Base-by-base conservation (phyloP, 1,140 invertebrate species). In the Portunus trituberculatus region DNA sequence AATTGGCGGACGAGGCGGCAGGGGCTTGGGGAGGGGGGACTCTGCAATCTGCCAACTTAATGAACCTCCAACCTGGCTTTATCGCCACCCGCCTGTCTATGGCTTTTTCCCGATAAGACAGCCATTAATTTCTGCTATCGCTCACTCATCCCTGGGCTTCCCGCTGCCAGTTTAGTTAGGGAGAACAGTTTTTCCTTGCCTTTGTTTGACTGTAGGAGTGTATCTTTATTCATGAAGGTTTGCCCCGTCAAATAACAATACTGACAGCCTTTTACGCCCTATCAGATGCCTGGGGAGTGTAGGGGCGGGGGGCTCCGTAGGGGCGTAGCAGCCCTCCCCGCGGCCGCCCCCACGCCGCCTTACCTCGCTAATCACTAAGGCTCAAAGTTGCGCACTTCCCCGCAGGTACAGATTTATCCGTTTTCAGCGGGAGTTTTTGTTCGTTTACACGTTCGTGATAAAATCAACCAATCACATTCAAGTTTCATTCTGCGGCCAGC, bases 381-480 rank as follows among this genome's bases (percentile, higher is more conserved):
- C 1, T 83, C 31, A 95, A 67, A 92, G 6, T 95, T 32, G 76
- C 89, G 14, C 46, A 14, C 16, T 6, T 31, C 25, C 45, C 46
- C 20, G 14, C n/a, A 28, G 48, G 12, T 31, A 14, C 31, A n/a
- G 76, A 87, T 92, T 92, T 87, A 92, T 95, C 94, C 86, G 76
- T 95, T 95, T 95, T 92, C 76, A 76, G 82, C 90, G 90, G 89
- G 82, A 95, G 89, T 92, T 95, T 95, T 95, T 95, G 82, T 95
- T 92, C 90, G 94, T 92, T 92, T 95, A 95, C 94, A 92, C 82
- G 76, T 92, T 88, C 46, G 83, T 92, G 94, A 95, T 95, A 95
- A 95, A 91, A 95, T 95, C 94, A 95, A 87, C 94, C 94, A 95
- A 95, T 95, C 94, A 52, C 94, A 87, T 92, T 92, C 94, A 59